Base-by-base conservation (phyloP, 92 coral and sea anemone genomes). In the Phenganax subtilis region DNA sequence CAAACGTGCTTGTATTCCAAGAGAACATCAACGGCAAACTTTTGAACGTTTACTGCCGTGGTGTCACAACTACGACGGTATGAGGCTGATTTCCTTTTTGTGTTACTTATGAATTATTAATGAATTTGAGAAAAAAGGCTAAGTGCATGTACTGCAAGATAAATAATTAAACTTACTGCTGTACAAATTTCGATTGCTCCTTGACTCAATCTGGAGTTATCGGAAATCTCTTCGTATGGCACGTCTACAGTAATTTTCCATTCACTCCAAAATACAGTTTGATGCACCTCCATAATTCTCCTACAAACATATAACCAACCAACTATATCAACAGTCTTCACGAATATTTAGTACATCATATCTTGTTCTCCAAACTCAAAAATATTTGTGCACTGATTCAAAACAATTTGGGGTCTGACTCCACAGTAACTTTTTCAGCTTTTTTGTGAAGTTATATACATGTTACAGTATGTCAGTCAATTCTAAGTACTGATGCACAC, bases 181-280 rank as follows among this genome's bases (percentile, higher is more conserved):
- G 16, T 64, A 9, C 37, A 52, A 64, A 79, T 79, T 51, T 47
- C 74, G 0, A 79, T 79, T 28, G 44, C 83, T 6, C 83, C 75
- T n/a, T 63, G 14, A 47, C 53, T 65, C 75, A 65, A 65, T 9
- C 57, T 79, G 7, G 57, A 59, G 27, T 65, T 79, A 10, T 84
- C 87, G 9, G 73, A 83, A 80, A 93, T 85, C 67, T 93, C 87
- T 51, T 91, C 88, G 80, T 91, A 93, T 52, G 76, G 55, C 60
- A 91, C 85, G 82, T 86, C 87, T 91, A 93, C 87, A 15, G 80
- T 80, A 28, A 91, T 85, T 27, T 87, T 87, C 98, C 98, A 93
- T 56, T 91, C 91, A 25, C 80, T 89, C 98, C 98, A 93, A 81
- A 93, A 91, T 58, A 84, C 88, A 37, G 80, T 86, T 73, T 93